Percentiles rank a stretch among this genome's conserved stretches.
These are phyloP conservation scores for Thinocorus orbignyianus DNA, from an alignment of 2,113 vertebrate species.

Conservation along the genomic window DNA sequence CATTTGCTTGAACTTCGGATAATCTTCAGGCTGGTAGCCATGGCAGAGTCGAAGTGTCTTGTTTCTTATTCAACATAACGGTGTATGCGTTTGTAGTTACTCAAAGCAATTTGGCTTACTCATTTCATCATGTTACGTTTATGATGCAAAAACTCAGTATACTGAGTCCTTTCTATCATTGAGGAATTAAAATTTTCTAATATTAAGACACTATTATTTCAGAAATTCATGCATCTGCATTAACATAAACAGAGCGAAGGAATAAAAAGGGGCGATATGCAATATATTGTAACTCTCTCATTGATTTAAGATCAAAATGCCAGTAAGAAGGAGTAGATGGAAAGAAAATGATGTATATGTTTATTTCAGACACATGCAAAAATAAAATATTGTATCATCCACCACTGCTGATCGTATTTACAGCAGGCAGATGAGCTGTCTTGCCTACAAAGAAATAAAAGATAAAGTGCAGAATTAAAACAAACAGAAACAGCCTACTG, in stretches of 20 bases:
- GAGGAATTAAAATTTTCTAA: not conserved
- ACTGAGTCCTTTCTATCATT: not conserved
- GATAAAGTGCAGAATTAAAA: not conserved
- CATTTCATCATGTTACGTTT: not conserved
- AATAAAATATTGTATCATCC: not conserved
- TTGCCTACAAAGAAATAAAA: not conserved
- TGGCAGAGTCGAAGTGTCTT: not conserved
- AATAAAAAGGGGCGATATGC: not conserved
- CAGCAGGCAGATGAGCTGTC: not conserved
- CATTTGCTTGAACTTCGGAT: not conserved
- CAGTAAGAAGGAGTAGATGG: not conserved
- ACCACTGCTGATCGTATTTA: not conserved
- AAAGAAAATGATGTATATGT: not conserved
- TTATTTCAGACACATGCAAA: not conserved
- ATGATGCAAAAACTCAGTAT: not conserved
- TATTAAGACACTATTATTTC: not conserved
- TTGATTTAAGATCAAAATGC: conserved; percentile 21
- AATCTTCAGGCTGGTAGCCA: not conserved
- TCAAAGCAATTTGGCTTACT: not conserved
- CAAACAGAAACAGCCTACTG: conserved; percentile 13
- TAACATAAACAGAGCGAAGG: not conserved
- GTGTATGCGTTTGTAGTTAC: not conserved
- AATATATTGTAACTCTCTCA: not conserved
- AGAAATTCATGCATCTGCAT: not conserved
- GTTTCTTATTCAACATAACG: not conserved